phyloP scores from a whole-genome alignment of 1,140 invertebrate genomes.

The Asbolus verrucosus region DNA sequence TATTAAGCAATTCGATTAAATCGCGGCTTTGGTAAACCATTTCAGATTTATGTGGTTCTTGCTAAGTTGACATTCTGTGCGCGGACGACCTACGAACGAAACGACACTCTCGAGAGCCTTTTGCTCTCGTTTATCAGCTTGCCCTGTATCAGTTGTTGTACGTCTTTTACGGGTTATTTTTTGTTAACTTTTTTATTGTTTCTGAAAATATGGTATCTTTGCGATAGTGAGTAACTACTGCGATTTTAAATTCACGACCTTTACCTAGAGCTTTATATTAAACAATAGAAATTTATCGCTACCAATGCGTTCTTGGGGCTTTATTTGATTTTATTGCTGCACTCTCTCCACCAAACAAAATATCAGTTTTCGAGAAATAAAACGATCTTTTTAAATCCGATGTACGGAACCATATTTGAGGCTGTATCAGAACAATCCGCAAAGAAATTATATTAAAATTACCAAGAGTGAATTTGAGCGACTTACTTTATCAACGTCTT shows the following conservation, averaged over 20 bases:
- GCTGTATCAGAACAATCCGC: slow-evolving; percentile 22
- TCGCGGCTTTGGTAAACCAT: slow-evolving; percentile 51
- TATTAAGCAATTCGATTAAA: slow-evolving; percentile 57
- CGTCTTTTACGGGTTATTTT: slow-evolving; percentile 43
- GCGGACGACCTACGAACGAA: slow-evolving; percentile 46
- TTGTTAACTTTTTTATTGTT: slow-evolving; percentile 45
- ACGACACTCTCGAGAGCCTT: slow-evolving; percentile 49
- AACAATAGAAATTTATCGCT: neutral
- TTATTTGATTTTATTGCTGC: neutral
- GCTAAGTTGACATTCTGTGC: slow-evolving; percentile 46
- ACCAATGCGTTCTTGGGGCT: neutral
- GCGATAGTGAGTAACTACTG: slow-evolving; percentile 12
- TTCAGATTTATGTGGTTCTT: slow-evolving; percentile 49
- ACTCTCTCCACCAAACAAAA: neutral
- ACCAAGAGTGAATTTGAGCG: slow-evolving; percentile 38
- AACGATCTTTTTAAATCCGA: neutral
- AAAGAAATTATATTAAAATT: slow-evolving; percentile 42
- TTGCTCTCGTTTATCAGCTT: slow-evolving; percentile 48
- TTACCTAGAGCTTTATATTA: neutral
- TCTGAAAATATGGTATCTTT: slow-evolving; percentile 25
- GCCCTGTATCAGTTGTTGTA: slow-evolving; percentile 44
- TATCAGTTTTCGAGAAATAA: neutral
- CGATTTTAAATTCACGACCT: slow-evolving; percentile 3
- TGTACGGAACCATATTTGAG: neutral
- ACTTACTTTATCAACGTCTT: slow-evolving; percentile 41